Evolutionary conservation across 2,113 vertebrate species (phyloP), one percentile per base, ranked within the genome.

Genomic region (Pongo pygmaeus): DNA sequence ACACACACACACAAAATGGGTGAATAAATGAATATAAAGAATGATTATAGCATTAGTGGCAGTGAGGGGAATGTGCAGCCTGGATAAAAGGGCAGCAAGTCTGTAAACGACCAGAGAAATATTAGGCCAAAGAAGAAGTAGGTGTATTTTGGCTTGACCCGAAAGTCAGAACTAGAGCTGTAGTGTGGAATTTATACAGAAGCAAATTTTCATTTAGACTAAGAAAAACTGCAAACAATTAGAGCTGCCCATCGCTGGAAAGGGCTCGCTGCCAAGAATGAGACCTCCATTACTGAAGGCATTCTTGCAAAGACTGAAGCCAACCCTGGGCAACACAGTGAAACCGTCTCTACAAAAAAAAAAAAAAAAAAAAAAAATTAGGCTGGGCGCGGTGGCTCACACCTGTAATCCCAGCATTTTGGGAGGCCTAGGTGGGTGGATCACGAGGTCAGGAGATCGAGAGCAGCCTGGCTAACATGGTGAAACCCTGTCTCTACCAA

Each of bases 181-280:
- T 3, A 17, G 74, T n/a, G 78, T 91, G 83, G 46, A 95, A 97
- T 96, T 97, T 95, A 95, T 69, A 77, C 69, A 95, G 91, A 96
- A 93, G 84, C 84, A 38, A 84, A 87, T 94, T 96, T 96, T 80
- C 91, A 46, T 57, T 95, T 84, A 90, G 93, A 57, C 80, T 80
- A 97, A 95, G 93, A 43, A 86, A 84, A 91, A 89, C 27, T 23
- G 52, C 93, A 93, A 89, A 93, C 77, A 55, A 10, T 74, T 18
- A 48, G 79, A 96, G 35, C 55, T 61, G n/a, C 61, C 88, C 27
- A 1, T n/a, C 11, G 4, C 16, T 59, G 50, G 59, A 85, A 48
- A 43, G 50, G 43, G 20, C 80, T 70, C 52, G 40, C 30, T 13
- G 17, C 67, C 4, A 3, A 78, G 55, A 6, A 6, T 12, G 8